phyloP scores from a whole-genome alignment of 2,888 invertebrate genomes.

The Formica aserva region DNA sequence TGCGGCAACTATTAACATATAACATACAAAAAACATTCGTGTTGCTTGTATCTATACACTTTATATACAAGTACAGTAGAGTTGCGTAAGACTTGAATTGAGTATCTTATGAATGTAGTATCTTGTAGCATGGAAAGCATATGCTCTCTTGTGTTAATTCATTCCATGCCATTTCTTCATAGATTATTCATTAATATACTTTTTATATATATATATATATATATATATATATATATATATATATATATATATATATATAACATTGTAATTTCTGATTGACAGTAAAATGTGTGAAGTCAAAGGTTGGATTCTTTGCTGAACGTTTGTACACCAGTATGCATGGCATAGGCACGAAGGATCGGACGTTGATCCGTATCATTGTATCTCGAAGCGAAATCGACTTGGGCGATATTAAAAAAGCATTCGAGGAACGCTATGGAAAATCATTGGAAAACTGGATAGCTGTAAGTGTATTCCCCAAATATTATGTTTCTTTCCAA shows the following conservation, averaged over 20 bases:
- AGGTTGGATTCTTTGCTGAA: constrained; percentile 96
- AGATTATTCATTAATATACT: neutral
- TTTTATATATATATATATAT: neutral
- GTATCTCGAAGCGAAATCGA: constrained; percentile 97
- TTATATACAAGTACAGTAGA: constrained; percentile 1
- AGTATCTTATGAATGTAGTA: neutral
- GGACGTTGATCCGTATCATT: constrained; percentile 95
- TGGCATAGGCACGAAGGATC: constrained; percentile 96
- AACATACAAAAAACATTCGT: constrained; percentile 17
- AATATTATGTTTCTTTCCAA: neutral
- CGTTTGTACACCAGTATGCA: constrained; percentile 96
- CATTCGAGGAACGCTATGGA: constrained; percentile 93
- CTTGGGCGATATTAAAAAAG: constrained; percentile 96
- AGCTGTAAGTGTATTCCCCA: constrained; percentile 89
- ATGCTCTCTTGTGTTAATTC: neutral
- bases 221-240: neutral
- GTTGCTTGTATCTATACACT: neutral
- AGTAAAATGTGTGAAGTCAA: constrained; percentile 96
- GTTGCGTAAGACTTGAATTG: neutral
- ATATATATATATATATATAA: neutral
- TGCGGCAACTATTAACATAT: constrained; percentile 31
- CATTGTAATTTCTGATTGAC: constrained; percentile 60
- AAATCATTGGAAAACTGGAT: constrained; percentile 95
- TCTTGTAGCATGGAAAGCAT: constrained; percentile 40
- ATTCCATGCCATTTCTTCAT: neutral